Evolutionary conservation across 53 echinoderm and acorn worm genomes (phyloP), one percentile per base, ranked within the genome.

Genomic region (Echinarachnius parma): DNA sequence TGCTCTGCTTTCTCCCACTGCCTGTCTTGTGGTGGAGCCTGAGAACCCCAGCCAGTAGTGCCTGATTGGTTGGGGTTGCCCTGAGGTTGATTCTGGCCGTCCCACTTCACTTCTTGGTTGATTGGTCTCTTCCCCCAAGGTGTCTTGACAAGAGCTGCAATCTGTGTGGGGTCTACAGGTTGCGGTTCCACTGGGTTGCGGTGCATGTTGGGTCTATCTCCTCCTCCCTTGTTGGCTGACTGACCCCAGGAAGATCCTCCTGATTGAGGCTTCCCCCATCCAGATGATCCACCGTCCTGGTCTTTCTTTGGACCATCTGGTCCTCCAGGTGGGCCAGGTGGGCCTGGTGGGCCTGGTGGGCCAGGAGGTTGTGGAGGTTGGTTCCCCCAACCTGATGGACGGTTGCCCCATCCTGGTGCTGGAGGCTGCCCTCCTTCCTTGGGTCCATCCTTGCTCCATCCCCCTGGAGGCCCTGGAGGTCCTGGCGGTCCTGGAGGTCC

Each of bases 71-170:
- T 49, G 30, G 25, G 52, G 46, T 76, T 67, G 21, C 34, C 23
- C 28, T 19, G 60, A 26, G 64, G 37, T 26, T 33, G 45, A 31
- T 16, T 49, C n/a, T 30, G 76, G 16, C 34, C 53, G 57, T 77
- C 66, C 83, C 83, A 83, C 44, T 68, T 75, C 14, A 86, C 75
- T 64, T 88, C 85, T 63, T 92, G 98, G 62, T 91, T 88, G 57
- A 98, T 76, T 15, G 92, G 92, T 34, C 76, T 88, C 86, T 92
- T 91, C 19, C 98, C 98, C 98, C 98, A 98, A 14, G 63, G 62
- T 23, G 75, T 75, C 56, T 72, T 72, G 22, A 72, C 57, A 4
- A 72, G 56, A 13, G 66, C 46, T 66, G 18, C 59, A 24, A 64
- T 47, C 21, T 25, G 71, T 22, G 48, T 71, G 78, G 31, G 60